Percentiles rank a stretch among this genome's conserved stretches.
Conservation (phyloP, 2,888 invertebrate genomes). For the Allophyes oxyacanthae region DNA sequence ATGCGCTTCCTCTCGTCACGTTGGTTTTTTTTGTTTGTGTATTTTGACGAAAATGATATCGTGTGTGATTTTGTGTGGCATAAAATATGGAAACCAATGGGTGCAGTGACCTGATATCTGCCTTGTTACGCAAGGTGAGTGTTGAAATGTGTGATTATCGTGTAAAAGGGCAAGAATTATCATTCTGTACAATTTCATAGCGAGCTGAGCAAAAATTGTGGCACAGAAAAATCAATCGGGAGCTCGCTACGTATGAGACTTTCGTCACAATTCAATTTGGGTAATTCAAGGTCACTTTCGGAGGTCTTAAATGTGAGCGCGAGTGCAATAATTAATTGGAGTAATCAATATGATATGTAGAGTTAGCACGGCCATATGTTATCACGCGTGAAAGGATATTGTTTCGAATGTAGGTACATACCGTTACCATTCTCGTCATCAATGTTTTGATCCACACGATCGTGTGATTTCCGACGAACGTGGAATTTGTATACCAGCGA, state of each 20-base stretch:
- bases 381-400: conserved; percentile 79
- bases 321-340: conserved; percentile 68
- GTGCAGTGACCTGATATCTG: conserved; percentile 86
- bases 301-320: conserved; percentile 66
- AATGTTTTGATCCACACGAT: conserved; percentile 63
- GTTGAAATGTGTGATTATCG: conserved; percentile 41
- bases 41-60: conserved; percentile 87
- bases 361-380: conserved; percentile 82
- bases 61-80: conserved; percentile 86
- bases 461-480: conserved; percentile 56
- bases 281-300: conserved; percentile 74
- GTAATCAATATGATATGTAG: conserved; percentile 73
- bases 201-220: conserved; percentile 61
- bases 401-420: conserved; percentile 73
- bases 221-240: conserved; percentile 74
- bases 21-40: conserved; percentile 89
- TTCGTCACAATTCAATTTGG: conserved; percentile 75
- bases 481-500: conserved; percentile 58
- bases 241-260: conserved; percentile 73
- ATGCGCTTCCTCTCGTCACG: conserved; percentile 95
- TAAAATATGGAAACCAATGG: conserved; percentile 88
- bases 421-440: conserved; percentile 73
- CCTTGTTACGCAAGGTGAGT: conserved; percentile 78
- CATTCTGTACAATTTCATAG: conserved; percentile 43
- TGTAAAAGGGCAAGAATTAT: conserved; percentile 19